phyloP scores from a whole-genome alignment of 2,113 vertebrate species.

The Notothenia coriiceps region DNA sequence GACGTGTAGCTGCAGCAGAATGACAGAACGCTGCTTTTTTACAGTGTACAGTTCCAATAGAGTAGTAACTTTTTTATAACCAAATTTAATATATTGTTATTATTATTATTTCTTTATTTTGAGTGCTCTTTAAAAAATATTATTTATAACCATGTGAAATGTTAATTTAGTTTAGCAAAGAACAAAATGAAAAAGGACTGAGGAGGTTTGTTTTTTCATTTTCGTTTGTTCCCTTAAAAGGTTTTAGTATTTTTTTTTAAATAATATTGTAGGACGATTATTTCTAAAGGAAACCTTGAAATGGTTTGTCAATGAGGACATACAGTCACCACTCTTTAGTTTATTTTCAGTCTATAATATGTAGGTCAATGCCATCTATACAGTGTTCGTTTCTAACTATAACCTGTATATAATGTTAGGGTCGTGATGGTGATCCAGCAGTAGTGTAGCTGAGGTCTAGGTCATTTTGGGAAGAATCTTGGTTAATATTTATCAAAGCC shows the following conservation, averaged over 20 bases:
- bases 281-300: constrained; percentile 10
- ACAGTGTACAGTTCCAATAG: constrained; percentile 87
- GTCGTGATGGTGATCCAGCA: background rate
- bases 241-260: constrained; percentile 42
- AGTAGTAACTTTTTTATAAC: constrained; percentile 89
- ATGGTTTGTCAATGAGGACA: constrained; percentile 15
- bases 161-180: constrained; percentile 80
- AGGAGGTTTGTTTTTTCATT: constrained; percentile 18
- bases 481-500: background rate
- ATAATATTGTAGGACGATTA: constrained; percentile 16
- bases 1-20: constrained; percentile 70
- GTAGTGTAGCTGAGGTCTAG: background rate
- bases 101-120: constrained; percentile 76
- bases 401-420: background rate
- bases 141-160: constrained; percentile 87
- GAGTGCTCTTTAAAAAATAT: constrained; percentile 86
- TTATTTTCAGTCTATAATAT: constrained; percentile 15
- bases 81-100: constrained; percentile 96
- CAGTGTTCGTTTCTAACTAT: constrained; percentile 44
- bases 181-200: constrained; percentile 66
- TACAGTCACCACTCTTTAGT: constrained; percentile 27
- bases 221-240: constrained; percentile 53
- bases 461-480: background rate
- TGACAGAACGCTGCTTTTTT: constrained; percentile 83
- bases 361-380: constrained; percentile 55